Evolutionary conservation across 2,888 invertebrate genomes (phyloP).

Genomic region (Drosophila pegasa): DNA sequence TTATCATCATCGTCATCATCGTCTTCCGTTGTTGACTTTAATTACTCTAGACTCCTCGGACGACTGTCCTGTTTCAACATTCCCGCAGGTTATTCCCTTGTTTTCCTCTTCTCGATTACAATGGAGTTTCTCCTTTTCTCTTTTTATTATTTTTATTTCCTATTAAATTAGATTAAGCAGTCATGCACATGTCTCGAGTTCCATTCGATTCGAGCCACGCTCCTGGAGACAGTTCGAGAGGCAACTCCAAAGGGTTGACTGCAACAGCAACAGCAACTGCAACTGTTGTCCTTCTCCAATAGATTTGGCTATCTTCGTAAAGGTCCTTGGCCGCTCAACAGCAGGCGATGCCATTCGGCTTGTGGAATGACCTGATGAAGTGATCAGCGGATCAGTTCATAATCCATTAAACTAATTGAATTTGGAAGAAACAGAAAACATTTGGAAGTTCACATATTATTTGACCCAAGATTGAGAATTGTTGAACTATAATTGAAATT

Average conservation of each 20-base stretch:
- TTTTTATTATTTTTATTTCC: slow-evolving; percentile 31
- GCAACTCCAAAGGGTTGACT: background rate
- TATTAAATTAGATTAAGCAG: slow-evolving; percentile 78
- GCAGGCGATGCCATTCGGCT: background rate
- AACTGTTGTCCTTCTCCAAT: slow-evolving; percentile 3
- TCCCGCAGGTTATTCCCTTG: slow-evolving; percentile 74
- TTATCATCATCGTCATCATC: slow-evolving; percentile 14
- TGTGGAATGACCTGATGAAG: background rate
- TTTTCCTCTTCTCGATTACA: slow-evolving; percentile 47
- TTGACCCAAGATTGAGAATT: too few species aligned
- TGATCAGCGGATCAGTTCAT: background rate
- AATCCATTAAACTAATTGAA: too few species aligned
- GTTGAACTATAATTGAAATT: too few species aligned
- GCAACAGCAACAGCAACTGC: background rate
- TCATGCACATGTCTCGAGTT: slow-evolving; percentile 73
- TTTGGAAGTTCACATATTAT: too few species aligned
- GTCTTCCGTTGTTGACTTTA: slow-evolving; percentile 56
- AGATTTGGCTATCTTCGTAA: slow-evolving; percentile 1
- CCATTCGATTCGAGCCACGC: slow-evolving; percentile 19
- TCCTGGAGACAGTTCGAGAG: slow-evolving; percentile 39
- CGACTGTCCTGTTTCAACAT: slow-evolving; percentile 39
- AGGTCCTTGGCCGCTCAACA: background rate
- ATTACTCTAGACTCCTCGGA: slow-evolving; percentile 47
- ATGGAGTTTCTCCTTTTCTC: slow-evolving; percentile 21
- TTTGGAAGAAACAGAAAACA: too few species aligned